A percentile compares a stretch with the other conserved stretches of the same genome.
These are phyloP conservation scores for Dione vanillae DNA, from an alignment of 2,888 invertebrate genomes.

Conservation along the genomic window DNA sequence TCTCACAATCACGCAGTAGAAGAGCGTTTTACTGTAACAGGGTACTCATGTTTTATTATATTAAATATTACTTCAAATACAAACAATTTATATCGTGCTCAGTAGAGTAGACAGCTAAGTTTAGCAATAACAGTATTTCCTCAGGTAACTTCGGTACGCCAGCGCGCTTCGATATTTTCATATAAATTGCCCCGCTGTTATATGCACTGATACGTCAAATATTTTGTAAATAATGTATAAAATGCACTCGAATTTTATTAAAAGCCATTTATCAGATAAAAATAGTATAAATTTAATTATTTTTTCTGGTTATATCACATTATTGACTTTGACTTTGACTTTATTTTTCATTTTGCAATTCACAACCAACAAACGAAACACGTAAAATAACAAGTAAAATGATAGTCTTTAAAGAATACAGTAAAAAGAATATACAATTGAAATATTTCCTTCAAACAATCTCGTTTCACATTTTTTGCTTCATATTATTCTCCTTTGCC, in stretches of 20 bases:
- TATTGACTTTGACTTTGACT: too few species aligned
- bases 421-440: not conserved
- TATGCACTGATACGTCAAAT: conserved; percentile 17
- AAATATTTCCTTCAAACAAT: conserved; percentile 8
- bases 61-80: not conserved
- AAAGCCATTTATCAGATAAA: too few species aligned
- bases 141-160: not conserved
- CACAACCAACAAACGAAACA: not conserved
- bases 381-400: not conserved
- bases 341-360: not conserved
- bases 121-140: conserved; percentile 11
- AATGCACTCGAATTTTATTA: not conserved
- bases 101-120: conserved; percentile 6
- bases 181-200: conserved; percentile 21
- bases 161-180: conserved; percentile 6
- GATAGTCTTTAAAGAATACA: not conserved
- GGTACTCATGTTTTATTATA: not conserved
- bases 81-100: not conserved
- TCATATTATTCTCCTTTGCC: conserved; percentile 9
- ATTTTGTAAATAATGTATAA: not conserved
- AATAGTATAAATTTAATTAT: too few species aligned
- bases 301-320: not conserved
- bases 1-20: too few species aligned
- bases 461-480: not conserved
- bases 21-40: too few species aligned